These are phyloP conservation scores for Thecophora atra DNA, from an alignment of 2,888 invertebrate genomes.

Conservation along the genomic window DNA sequence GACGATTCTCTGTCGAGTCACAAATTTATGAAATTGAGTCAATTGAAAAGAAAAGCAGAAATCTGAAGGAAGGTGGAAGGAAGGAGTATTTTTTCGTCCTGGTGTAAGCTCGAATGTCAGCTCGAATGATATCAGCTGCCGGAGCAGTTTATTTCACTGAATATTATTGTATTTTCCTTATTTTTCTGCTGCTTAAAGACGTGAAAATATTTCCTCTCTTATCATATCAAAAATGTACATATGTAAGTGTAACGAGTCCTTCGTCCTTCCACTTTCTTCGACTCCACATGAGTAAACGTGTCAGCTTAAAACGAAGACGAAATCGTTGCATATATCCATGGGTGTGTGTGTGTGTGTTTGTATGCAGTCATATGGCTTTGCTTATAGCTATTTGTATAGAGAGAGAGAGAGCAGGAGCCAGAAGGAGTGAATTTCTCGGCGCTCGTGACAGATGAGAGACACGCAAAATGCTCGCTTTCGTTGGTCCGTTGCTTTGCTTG, in stretches of 20 bases:
- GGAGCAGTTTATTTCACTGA: not conserved
- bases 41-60: not conserved
- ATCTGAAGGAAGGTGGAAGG: not conserved
- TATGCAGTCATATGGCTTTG: not conserved
- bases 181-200: not conserved
- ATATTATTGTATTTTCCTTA: not conserved
- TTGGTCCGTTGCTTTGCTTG: not conserved
- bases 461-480: not conserved
- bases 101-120: too few relatives aligned
- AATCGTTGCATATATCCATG: not conserved
- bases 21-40: too few relatives aligned
- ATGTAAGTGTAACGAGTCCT: not conserved
- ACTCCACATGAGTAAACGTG: not conserved
- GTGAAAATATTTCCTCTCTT: not conserved
- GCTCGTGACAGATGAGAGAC: constrained; percentile 21
- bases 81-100: too few relatives aligned
- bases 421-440: too few relatives aligned
- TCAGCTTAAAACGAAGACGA: not conserved
- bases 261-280: not conserved
- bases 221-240: not conserved
- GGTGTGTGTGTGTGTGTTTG: not conserved
- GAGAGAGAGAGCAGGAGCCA: not conserved
- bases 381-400: not conserved
- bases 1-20: too few relatives aligned
- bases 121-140: too few relatives aligned